Percentiles rank a stretch among this genome's conserved stretches.
phyloP scores from a whole-genome alignment of 2,797 vertebrate species.

The Eupleurogrammus muticus region DNA sequence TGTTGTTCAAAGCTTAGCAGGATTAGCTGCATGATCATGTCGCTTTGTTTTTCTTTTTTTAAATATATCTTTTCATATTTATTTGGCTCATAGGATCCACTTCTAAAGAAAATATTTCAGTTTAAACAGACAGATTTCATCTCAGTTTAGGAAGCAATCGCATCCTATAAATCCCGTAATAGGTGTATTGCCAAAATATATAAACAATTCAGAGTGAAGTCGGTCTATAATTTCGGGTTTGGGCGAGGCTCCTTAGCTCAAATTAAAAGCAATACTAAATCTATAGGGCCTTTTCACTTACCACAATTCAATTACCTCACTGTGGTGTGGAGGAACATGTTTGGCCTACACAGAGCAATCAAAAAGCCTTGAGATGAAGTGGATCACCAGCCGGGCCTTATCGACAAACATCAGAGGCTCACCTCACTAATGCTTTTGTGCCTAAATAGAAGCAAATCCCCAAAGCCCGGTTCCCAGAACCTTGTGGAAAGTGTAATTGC shows the following conservation, averaged over 20 bases:
- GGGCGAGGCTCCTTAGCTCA: no score
- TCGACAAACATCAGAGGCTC: conserved; percentile 15
- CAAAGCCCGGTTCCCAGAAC: background rate
- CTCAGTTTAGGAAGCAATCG: conserved; percentile 27
- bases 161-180: conserved; percentile 9
- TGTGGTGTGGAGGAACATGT: background rate
- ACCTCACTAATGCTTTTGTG: conserved; percentile 18
- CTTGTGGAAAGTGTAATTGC: background rate
- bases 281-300: background rate
- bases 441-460: conserved; percentile 19
- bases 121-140: conserved; percentile 31
- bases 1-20: conserved; percentile 70
- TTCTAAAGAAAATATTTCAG: conserved; percentile 42
- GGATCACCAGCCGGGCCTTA: conserved; percentile 1
- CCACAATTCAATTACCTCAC: background rate
- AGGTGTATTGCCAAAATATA: no score
- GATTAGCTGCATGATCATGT: conserved; percentile 67
- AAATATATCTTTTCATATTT: conserved; percentile 60
- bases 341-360: background rate
- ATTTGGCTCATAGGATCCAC: conserved; percentile 49
- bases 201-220: no score
- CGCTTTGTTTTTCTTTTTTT: conserved; percentile 36
- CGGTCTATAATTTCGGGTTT: no score
- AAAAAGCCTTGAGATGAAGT: conserved; percentile 9
- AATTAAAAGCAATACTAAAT: no score